Percentiles rank a stretch among this genome's conserved stretches.
phyloP scores from a whole-genome alignment of 2,113 vertebrate species.

The Ancistrus triradiatus region DNA sequence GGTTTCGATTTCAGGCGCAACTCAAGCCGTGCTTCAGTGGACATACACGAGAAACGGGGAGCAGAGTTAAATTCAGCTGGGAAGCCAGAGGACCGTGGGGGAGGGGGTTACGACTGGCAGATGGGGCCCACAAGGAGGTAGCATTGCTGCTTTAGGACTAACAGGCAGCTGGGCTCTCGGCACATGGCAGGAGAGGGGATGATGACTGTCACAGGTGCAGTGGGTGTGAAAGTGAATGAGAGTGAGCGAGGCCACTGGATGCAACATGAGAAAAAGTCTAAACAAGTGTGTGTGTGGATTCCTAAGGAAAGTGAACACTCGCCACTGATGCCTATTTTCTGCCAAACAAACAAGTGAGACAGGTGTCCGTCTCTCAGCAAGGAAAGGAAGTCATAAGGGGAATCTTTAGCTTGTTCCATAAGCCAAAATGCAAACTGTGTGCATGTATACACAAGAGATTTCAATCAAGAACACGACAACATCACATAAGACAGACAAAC shows the following conservation, averaged over 20 bases:
- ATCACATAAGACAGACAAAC: too few relatives aligned
- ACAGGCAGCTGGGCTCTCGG: conserved; percentile 65
- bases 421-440: conserved; percentile 6
- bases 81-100: conserved; percentile 22
- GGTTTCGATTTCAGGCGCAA: conserved; percentile 34
- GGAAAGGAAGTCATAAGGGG: conserved; percentile 15
- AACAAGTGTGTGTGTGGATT: conserved; percentile 38
- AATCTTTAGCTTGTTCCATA: conserved; percentile 8
- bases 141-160: conserved; percentile 47
- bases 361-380: conserved; percentile 26
- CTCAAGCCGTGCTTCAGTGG: conserved; percentile 29
- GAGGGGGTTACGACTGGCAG: conserved; percentile 30
- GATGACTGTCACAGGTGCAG: conserved; percentile 62
- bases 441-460: not conserved
- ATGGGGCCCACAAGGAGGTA: conserved; percentile 46
- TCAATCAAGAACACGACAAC: too few relatives aligned
- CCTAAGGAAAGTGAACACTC: conserved; percentile 41
- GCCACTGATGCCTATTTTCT: conserved; percentile 22
- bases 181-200: conserved; percentile 45
- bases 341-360: conserved; percentile 39
- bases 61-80: conserved; percentile 44
- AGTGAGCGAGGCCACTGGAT: conserved; percentile 18
- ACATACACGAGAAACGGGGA: conserved; percentile 42
- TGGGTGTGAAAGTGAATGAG: conserved; percentile 40
- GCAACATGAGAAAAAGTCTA: conserved; percentile 35